These are phyloP conservation scores for Pteromalus puparum DNA, from an alignment of 1,140 invertebrate species.

Conservation along the genomic window DNA sequence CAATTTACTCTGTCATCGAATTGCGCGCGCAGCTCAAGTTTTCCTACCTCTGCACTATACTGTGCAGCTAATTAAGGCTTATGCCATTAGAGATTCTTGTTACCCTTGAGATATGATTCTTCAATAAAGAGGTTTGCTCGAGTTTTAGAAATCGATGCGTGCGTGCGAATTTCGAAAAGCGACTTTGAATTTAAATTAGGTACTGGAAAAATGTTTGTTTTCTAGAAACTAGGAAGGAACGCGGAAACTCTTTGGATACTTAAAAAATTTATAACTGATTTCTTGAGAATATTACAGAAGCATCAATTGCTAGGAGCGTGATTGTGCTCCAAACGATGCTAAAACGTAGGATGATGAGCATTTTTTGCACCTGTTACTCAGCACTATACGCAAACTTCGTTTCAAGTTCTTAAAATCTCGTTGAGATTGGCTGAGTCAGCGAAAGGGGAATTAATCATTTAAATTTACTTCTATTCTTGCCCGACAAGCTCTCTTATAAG, in stretches of 20 bases:
- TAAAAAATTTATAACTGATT: not conserved
- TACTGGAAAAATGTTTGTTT: no score
- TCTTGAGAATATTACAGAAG: not conserved
- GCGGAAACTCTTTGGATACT: not conserved
- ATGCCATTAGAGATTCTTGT: not conserved
- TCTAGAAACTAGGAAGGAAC: not conserved
- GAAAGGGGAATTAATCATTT: not conserved
- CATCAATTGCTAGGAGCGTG: not conserved
- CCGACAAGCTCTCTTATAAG: not conserved
- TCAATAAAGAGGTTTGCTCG: not conserved
- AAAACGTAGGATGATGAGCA: not conserved
- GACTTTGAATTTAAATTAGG: no score
- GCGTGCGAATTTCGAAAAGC: no score
- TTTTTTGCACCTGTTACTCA: constrained; percentile 17
- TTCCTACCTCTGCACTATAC: not conserved
- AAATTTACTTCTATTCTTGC: constrained; percentile 8
- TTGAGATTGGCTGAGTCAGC: not conserved
- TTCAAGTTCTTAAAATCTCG: not conserved
- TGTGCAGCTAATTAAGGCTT: not conserved
- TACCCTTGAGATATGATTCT: not conserved
- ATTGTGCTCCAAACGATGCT: not conserved
- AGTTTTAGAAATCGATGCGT: no score
- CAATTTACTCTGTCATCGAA: constrained; percentile 4
- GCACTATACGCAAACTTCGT: not conserved
- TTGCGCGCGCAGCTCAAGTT: not conserved